Percentiles rank a stretch among this genome's conserved stretches.
Evolutionary conservation across 1,140 invertebrate genomes (phyloP).

Genomic region (Papilio machaon): DNA sequence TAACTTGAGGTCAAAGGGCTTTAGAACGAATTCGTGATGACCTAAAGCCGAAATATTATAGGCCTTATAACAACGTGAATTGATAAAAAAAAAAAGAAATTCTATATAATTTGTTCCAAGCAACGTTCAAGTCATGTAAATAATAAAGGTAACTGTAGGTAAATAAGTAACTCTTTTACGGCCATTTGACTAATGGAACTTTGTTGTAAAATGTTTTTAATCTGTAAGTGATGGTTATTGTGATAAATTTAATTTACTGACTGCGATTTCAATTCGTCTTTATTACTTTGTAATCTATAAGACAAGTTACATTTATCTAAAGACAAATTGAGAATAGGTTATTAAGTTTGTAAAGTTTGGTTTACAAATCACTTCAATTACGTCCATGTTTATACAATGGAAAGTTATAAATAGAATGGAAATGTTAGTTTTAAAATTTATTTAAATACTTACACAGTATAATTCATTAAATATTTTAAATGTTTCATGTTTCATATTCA

Average conservation of each 20-base stretch:
- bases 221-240: conserved; percentile 1
- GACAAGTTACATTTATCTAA: conserved; percentile 9
- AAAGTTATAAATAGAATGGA: too few species aligned
- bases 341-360: not conserved
- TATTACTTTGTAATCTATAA: conserved; percentile 18
- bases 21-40: conserved; percentile 2
- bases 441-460: too few species aligned
- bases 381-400: not conserved
- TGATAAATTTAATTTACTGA: conserved; percentile 14
- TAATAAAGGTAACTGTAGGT: not conserved
- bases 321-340: not conserved
- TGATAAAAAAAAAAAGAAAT: not conserved
- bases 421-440: too few species aligned
- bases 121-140: not conserved
- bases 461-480: too few species aligned
- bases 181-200: conserved; percentile 15
- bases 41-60: not conserved
- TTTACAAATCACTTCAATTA: not conserved
- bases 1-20: not conserved
- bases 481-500: not conserved
- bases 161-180: not conserved
- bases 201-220: conserved; percentile 15
- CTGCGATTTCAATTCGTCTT: conserved; percentile 7
- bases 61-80: not conserved
- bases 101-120: not conserved